Base-by-base conservation (phyloP, 2,888 invertebrate species). In the Reticulitermes lucifugus region DNA sequence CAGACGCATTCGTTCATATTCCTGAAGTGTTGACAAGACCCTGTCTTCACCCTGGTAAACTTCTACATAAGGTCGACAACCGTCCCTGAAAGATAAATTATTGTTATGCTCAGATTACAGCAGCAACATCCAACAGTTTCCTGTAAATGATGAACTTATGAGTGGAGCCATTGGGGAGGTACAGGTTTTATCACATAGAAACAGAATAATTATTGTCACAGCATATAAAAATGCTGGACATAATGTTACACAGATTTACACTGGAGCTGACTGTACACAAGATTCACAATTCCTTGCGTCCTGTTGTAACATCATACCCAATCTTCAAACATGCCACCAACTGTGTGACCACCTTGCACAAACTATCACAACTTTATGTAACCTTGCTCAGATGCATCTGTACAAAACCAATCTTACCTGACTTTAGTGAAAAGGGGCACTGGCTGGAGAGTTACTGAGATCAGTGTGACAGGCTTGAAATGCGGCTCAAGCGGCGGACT, bases 401-500 rank as follows among this genome's bases (percentile, higher is more conserved):
- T 65, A 65, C 25, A 25, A 25, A 46, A 10, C 9, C 14, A 55
- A 1, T 55, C 91, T 91, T 91, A 95, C 95, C 95, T 95, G 85
- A 96, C 94, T 92, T 97, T 97, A 18, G 98, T 99, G 92, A 98
- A 99, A 29, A 98, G 91, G 4, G 99, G 99, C 77, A 98, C 95
- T 0, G 98, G 98, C 88, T 96, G 95, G 89, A 99, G 94, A 25
- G 95, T 94, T 18, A 99, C 89, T 9, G 96, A 95, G 73, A 96
- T 94, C 86, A 99, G 91, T n/a, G 95, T 94, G 6, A 98, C 93
- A 9, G 97, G 96, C 89, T 95, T 95, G 89, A 95, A 95, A 91
- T 98, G 98, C 0, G 98, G 97, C 41, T 84, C 73, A 10, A 86
- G 18, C 2, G 84, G 46, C 29, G 86, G 89, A 89, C 89, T 92